These are phyloP conservation scores for Egretta garzetta DNA, from an alignment of 2,113 vertebrate species.

Conservation along the genomic window DNA sequence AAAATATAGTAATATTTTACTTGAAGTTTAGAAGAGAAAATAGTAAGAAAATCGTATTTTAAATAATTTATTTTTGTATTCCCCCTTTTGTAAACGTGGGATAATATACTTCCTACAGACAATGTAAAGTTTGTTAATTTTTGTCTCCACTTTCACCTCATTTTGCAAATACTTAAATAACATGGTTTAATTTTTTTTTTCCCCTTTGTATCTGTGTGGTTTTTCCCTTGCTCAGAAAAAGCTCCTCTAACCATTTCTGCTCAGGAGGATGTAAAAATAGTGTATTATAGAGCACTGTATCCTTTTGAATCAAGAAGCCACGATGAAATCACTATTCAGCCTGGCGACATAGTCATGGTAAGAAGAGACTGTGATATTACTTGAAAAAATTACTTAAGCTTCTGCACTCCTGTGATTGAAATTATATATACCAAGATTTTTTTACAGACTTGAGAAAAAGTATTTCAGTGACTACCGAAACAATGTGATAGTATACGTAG, in stretches of 20 bases:
- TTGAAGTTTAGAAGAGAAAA: background rate
- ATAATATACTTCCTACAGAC: background rate
- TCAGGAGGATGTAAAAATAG: conserved; percentile 90
- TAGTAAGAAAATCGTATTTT: background rate
- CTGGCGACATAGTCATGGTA: conserved; percentile 97
- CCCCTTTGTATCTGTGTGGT: background rate
- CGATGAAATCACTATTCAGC: conserved; percentile 95
- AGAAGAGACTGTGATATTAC: conserved; percentile 29
- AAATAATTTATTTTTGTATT: background rate
- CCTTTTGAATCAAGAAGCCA: conserved; percentile 97
- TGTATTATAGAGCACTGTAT: conserved; percentile 94
- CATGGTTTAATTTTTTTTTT: background rate
- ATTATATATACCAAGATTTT: background rate
- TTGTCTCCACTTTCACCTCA: background rate
- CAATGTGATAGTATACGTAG: background rate
- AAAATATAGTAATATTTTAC: background rate
- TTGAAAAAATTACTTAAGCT: background rate
- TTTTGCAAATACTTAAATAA: background rate
- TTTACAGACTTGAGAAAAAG: background rate
- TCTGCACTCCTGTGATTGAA: background rate
- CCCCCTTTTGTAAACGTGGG: background rate
- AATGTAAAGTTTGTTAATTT: background rate
- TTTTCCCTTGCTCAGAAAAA: conserved; percentile 78
- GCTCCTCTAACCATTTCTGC: conserved; percentile 81
- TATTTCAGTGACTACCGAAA: background rate